Conservation (phyloP, 2,113 vertebrate species). For the Nothobranchius kuhntae region DNA sequence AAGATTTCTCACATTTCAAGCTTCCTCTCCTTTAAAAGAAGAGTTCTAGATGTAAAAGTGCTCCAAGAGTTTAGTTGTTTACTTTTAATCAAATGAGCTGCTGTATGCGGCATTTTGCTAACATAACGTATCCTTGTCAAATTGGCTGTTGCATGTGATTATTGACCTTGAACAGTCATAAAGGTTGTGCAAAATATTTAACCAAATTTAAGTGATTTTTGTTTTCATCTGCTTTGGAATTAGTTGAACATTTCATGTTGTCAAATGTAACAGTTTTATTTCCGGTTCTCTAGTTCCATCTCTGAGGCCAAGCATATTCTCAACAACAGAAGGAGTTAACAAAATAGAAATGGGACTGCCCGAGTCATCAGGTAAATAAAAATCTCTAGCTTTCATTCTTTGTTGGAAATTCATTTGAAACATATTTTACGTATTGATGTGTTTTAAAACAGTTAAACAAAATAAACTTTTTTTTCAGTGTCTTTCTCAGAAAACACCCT, state of each 20-base stretch:
- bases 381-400: background rate
- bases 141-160: background rate
- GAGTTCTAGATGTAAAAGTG: background rate
- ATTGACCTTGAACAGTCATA: background rate
- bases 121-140: background rate
- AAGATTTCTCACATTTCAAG: background rate
- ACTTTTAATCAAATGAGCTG: background rate
- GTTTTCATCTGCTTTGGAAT: background rate
- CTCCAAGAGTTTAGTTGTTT: background rate
- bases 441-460: background rate
- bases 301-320: conserved; percentile 59
- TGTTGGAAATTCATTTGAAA: background rate
- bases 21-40: background rate
- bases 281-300: conserved; percentile 55
- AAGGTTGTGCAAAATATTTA: no score
- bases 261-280: background rate
- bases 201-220: no score
- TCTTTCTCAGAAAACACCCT: conserved; percentile 73
- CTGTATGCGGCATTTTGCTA: background rate
- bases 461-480: conserved; percentile 51
- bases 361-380: conserved; percentile 79
- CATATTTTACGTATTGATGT: no score
- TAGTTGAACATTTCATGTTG: background rate
- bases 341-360: conserved; percentile 69
- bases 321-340: conserved; percentile 69